These are phyloP conservation scores for Amblyteles armatorius DNA, from an alignment of 2,888 invertebrate species.

Conservation along the genomic window DNA sequence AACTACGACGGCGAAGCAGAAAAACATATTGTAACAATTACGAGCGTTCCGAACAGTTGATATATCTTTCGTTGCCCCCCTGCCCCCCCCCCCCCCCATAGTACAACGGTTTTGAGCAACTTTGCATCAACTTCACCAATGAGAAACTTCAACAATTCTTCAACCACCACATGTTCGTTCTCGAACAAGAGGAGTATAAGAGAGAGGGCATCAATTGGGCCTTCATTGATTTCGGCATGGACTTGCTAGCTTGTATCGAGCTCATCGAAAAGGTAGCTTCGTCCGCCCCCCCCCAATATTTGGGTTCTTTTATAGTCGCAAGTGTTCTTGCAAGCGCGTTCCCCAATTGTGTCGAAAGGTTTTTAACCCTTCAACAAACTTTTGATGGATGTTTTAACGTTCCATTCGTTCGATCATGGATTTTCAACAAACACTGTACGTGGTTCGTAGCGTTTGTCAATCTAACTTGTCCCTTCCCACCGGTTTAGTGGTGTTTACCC, in stretches of 20 bases:
- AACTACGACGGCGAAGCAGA: slow-evolving; percentile 21
- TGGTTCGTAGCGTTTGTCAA: slow-evolving; percentile 14
- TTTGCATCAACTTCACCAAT: slow-evolving; percentile 99
- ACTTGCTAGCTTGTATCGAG: slow-evolving; percentile 99
- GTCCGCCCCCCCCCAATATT: slow-evolving; percentile 39
- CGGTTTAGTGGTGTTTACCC: background rate
- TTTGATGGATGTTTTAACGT: background rate
- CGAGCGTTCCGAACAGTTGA: slow-evolving; percentile 41
- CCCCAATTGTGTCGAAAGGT: background rate
- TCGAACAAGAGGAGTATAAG: slow-evolving; percentile 99
- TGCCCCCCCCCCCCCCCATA: slow-evolving; percentile 80
- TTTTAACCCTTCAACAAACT: slow-evolving; percentile 9
- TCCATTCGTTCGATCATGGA: slow-evolving; percentile 11
- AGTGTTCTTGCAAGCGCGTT: slow-evolving; percentile 69
- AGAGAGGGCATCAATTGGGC: slow-evolving; percentile 98
- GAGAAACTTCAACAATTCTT: slow-evolving; percentile 99
- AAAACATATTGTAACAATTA: background rate
- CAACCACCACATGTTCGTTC: slow-evolving; percentile 99
- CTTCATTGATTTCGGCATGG: slow-evolving; percentile 99
- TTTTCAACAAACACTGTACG: slow-evolving; percentile 19
- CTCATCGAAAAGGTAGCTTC: slow-evolving; percentile 97
- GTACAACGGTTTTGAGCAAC: slow-evolving; percentile 99
- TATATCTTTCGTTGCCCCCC: slow-evolving; percentile 52
- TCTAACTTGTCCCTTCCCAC: slow-evolving; percentile 13
- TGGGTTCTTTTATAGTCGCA: background rate